phyloP scores from a whole-genome alignment of 2,113 vertebrate species.

The Leucopsar rothschildi region DNA sequence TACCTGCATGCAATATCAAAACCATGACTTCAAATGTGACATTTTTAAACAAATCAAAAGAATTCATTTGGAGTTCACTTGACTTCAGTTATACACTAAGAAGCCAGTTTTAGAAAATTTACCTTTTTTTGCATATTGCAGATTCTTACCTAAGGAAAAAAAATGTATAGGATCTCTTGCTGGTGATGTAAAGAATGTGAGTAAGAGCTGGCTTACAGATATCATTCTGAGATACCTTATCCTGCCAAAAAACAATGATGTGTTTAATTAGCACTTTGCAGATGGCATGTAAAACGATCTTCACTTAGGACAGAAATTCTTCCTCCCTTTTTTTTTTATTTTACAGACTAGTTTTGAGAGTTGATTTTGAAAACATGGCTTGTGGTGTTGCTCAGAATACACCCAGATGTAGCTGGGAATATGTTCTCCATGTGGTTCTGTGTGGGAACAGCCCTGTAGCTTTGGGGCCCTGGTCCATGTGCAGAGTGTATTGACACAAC shows the following conservation, averaged over 20 bases:
- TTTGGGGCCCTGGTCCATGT: neutral
- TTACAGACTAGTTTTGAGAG: conserved; percentile 56
- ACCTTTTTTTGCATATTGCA: neutral
- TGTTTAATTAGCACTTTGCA: conserved; percentile 72
- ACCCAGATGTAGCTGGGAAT: neutral
- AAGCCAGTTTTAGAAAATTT: conserved; percentile 52
- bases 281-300: conserved; percentile 63
- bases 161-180: neutral
- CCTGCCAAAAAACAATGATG: conserved; percentile 68
- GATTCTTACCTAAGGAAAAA: conserved; percentile 26
- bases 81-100: neutral
- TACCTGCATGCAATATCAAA: neutral
- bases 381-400: neutral
- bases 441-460: neutral
- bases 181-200: conserved; percentile 66
- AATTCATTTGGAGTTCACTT: neutral
- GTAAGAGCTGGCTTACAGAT: conserved; percentile 69
- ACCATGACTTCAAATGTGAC: neutral
- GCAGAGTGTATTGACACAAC: neutral
- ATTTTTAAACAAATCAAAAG: conserved; percentile 47
- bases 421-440: neutral
- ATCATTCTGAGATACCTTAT: conserved; percentile 73
- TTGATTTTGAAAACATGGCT: neutral
- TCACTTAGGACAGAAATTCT: conserved; percentile 16
- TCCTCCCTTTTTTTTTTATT: neutral